Percentiles rank a stretch among this genome's conserved stretches.
These are phyloP conservation scores for Leptothorax acervorum DNA, from an alignment of 2,888 invertebrate species.

Conservation along the genomic window DNA sequence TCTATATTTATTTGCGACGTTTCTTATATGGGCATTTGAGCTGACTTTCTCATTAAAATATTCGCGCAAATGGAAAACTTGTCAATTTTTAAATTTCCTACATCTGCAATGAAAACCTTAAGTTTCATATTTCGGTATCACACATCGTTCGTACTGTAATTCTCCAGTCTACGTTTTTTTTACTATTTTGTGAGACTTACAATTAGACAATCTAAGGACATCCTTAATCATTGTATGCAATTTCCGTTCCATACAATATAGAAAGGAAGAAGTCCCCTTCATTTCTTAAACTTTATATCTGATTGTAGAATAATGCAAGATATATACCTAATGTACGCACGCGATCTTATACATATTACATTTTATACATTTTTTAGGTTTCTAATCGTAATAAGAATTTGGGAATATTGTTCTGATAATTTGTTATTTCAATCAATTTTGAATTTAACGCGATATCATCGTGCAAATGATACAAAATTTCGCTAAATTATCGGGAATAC, in stretches of 20 bases:
- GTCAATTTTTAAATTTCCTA: background rate
- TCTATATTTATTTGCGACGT: background rate
- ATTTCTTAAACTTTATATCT: background rate
- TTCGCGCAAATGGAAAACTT: background rate
- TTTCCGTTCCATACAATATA: background rate
- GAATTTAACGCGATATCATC: background rate
- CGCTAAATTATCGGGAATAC: background rate
- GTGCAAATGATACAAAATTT: background rate
- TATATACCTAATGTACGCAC: background rate
- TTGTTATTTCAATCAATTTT: background rate
- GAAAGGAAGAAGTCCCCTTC: background rate
- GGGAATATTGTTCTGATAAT: background rate
- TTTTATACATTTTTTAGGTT: background rate
- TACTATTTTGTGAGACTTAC: background rate
- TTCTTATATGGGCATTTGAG: background rate
- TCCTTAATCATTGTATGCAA: background rate
- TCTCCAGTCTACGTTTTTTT: background rate
- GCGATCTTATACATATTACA: background rate
- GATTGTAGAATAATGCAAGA: background rate
- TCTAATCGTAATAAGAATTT: background rate
- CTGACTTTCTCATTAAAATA: background rate
- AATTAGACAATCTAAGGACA: background rate
- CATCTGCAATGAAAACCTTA: background rate
- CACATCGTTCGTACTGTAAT: background rate
- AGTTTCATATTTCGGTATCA: background rate